Percentiles rank a stretch among this genome's conserved stretches.
Evolutionary conservation across 1,140 invertebrate genomes (phyloP).

Genomic region (Carcinoscorpius rotundicauda): DNA sequence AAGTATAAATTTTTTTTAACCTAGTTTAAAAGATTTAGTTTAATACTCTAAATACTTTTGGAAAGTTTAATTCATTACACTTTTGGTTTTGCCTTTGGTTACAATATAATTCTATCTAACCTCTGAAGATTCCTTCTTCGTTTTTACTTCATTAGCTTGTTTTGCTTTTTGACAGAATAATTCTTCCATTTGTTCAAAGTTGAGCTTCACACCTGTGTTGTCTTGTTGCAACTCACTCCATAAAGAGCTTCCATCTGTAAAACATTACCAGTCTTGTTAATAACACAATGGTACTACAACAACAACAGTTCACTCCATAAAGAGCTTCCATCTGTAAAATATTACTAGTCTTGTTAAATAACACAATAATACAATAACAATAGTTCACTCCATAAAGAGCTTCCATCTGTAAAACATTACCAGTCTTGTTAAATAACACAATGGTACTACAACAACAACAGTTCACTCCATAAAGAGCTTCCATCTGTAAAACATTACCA

Average conservation of each 20-base stretch:
- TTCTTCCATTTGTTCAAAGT: constrained; percentile 84
- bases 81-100: too few relatives aligned
- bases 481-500: not conserved
- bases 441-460: not conserved
- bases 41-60: too few relatives aligned
- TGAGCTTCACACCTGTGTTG: constrained; percentile 34
- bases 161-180: constrained; percentile 57
- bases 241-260: constrained; percentile 1
- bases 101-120: not conserved
- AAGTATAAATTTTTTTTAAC: too few relatives aligned
- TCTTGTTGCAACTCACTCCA: constrained; percentile 5
- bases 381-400: constrained; percentile 7
- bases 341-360: too few relatives aligned
- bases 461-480: constrained; percentile 5
- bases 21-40: too few relatives aligned
- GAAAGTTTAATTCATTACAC: too few relatives aligned
- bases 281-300: too few relatives aligned
- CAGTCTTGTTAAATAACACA: too few relatives aligned
- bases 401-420: not conserved
- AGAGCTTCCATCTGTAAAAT: too few relatives aligned
- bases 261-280: not conserved
- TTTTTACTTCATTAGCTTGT: constrained; percentile 37
- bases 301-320: too few relatives aligned
- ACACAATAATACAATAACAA: too few relatives aligned
- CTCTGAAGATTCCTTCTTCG: constrained; percentile 7